A percentile compares a stretch with the other conserved stretches of the same genome.
Evolutionary conservation across 2,888 invertebrate species (phyloP).

Genomic region (Diarsia dahlii): DNA sequence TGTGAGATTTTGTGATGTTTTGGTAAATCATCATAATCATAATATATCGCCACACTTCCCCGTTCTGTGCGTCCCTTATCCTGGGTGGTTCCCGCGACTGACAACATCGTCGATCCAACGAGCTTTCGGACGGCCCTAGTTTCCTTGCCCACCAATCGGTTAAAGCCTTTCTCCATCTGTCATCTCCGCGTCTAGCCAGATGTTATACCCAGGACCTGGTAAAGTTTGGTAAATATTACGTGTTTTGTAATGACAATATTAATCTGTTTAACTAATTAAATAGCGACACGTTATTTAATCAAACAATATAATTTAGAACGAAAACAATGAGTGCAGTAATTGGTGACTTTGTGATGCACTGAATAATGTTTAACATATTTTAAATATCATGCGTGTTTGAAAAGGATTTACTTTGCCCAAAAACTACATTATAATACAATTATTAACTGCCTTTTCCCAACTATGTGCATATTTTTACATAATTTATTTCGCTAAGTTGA

Average conservation of each 20-base stretch:
- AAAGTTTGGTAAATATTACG: neutral
- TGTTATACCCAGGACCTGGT: no score
- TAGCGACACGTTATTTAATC: constrained; percentile 3
- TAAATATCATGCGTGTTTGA: neutral
- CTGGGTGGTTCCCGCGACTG: no score
- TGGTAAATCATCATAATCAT: neutral
- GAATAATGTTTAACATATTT: constrained; percentile 5
- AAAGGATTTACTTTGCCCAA: neutral
- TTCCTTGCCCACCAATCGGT: no score
- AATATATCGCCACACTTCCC: no score
- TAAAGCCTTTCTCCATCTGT: no score
- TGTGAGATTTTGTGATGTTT: constrained; percentile 6
- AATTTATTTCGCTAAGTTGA: no score
- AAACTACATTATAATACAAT: neutral
- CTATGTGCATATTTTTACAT: no score
- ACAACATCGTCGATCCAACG: no score
- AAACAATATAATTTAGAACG: constrained; percentile 37
- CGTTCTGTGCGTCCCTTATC: no score
- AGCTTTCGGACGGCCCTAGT: no score
- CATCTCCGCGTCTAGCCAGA: no score
- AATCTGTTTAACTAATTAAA: constrained; percentile 20
- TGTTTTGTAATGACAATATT: constrained; percentile 13
- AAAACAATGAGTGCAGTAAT: constrained; percentile 28
- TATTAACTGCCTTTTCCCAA: no score
- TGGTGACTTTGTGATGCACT: constrained; percentile 15